These are phyloP conservation scores for Macaria liturata DNA, from an alignment of 2,888 invertebrate species.

Conservation along the genomic window DNA sequence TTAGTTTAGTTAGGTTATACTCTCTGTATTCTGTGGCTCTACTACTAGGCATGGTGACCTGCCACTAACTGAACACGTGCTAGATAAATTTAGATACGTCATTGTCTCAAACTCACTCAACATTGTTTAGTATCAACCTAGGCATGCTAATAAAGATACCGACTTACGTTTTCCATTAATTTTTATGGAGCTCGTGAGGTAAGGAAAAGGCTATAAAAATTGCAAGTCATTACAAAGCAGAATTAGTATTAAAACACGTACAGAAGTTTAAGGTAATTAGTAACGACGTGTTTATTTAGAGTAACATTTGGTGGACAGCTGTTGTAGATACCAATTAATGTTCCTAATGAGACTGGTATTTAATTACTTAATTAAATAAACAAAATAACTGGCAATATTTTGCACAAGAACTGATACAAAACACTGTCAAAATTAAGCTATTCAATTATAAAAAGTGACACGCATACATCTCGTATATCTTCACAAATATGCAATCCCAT, in stretches of 20 bases:
- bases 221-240: conserved; percentile 8
- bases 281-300: not conserved
- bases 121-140: conserved; percentile 16
- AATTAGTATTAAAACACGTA: conserved; percentile 8
- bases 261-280: not conserved
- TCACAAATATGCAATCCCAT: not conserved
- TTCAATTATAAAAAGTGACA: no score
- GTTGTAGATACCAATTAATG: no score
- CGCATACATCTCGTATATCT: no score
- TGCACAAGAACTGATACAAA: no score
- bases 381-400: no score
- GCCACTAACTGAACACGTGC: conserved; percentile 14
- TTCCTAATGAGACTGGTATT: no score
- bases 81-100: conserved; percentile 9
- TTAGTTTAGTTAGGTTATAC: no score
- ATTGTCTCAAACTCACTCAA: conserved; percentile 14
- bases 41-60: not conserved
- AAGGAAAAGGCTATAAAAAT: conserved; percentile 9
- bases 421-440: no score
- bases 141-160: conserved; percentile 22
- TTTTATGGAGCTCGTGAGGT: conserved; percentile 17
- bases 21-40: no score
- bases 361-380: no score
- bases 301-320: no score
- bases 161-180: conserved; percentile 17